These are phyloP conservation scores for Poeciliopsis prolifica DNA, from an alignment of 2,113 vertebrate genomes.

Conservation along the genomic window DNA sequence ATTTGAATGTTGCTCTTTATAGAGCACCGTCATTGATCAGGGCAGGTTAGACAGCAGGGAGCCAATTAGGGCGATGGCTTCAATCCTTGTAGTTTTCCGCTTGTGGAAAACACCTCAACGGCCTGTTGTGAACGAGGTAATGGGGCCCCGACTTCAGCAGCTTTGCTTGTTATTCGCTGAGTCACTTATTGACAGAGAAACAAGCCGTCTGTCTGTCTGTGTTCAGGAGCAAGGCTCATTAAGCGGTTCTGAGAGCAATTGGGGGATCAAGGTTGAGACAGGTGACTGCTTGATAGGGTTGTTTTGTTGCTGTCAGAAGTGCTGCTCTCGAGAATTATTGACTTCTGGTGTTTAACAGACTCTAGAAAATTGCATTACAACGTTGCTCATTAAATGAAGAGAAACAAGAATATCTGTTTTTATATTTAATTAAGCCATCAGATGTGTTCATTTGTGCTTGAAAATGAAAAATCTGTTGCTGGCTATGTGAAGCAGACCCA, in stretches of 20 bases:
- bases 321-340: constrained; percentile 15
- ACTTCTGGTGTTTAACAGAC: background rate
- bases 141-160: constrained; percentile 36
- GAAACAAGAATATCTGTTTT: background rate
- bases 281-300: constrained; percentile 44
- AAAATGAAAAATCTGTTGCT: background rate
- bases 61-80: constrained; percentile 71
- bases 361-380: background rate
- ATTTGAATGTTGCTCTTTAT: constrained; percentile 58
- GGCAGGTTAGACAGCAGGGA: constrained; percentile 60
- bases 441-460: background rate
- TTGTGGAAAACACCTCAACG: constrained; percentile 37
- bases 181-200: constrained; percentile 45
- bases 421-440: background rate
- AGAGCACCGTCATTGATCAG: constrained; percentile 71
- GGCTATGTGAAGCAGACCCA: too few relatives aligned
- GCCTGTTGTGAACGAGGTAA: constrained; percentile 50
- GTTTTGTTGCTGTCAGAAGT: constrained; percentile 21
- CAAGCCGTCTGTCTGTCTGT: constrained; percentile 25
- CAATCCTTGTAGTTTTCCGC: constrained; percentile 52
- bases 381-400: background rate
- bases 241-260: constrained; percentile 36
- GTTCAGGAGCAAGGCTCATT: constrained; percentile 62
- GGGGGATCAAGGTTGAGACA: constrained; percentile 40
- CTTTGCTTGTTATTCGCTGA: constrained; percentile 32